Evolutionary conservation across 2,888 invertebrate species (phyloP).

Genomic region (Epinotia nisella): DNA sequence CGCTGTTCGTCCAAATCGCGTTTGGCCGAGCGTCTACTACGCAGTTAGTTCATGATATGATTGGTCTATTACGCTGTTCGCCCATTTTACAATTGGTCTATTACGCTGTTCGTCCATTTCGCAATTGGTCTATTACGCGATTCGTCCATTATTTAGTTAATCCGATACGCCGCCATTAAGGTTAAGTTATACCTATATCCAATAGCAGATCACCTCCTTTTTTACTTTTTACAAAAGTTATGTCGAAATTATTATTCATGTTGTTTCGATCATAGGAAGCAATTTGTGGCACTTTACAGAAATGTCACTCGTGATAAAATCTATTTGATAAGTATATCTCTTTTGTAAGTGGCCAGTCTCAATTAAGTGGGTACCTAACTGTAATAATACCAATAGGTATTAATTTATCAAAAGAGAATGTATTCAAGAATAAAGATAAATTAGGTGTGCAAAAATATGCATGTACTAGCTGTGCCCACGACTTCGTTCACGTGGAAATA

Average conservation of each 20-base stretch:
- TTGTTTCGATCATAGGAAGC: constrained; percentile 1
- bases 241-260: neutral
- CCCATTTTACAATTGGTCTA: neutral
- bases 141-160: no score
- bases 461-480: neutral
- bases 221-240: neutral
- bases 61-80: neutral
- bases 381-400: constrained; percentile 8
- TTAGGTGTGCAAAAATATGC: constrained; percentile 3
- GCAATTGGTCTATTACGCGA: neutral
- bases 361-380: neutral
- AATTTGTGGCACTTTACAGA: constrained; percentile 3
- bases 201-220: neutral
- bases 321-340: constrained; percentile 1
- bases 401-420: constrained; percentile 8
- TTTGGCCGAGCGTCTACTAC: neutral
- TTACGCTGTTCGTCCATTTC: neutral
- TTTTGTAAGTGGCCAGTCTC: constrained; percentile 3
- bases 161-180: no score
- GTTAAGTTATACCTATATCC: no score
- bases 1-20: neutral
- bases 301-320: constrained; percentile 5
- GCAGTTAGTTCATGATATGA: neutral
- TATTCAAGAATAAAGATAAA: constrained; percentile 6
- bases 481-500: neutral